These are phyloP conservation scores for Boleophthalmus pectinirostris DNA, from an alignment of 2,113 vertebrate species.

Conservation along the genomic window DNA sequence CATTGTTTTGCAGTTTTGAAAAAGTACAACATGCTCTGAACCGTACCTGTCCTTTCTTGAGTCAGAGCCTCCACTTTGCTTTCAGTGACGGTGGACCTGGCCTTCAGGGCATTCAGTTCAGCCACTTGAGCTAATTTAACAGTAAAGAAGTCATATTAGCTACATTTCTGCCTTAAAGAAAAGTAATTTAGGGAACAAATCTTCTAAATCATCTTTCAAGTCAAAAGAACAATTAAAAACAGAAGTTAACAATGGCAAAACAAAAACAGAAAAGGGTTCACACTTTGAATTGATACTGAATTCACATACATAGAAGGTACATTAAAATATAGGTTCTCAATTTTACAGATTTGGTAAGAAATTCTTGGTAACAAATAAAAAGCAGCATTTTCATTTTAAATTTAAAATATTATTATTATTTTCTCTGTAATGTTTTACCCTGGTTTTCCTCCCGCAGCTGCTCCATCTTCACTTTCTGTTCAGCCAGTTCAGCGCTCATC, in stretches of 20 bases:
- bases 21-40: not conserved
- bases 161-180: not conserved
- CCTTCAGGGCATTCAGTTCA: not conserved
- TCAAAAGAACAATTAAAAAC: not conserved
- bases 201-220: not conserved
- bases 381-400: too few species aligned
- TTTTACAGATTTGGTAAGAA: too few species aligned
- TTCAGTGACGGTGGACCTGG: not conserved
- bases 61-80: not conserved
- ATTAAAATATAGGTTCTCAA: too few species aligned
- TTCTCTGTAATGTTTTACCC: not conserved
- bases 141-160: not conserved
- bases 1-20: not conserved
- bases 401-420: too few species aligned
- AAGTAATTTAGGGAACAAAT: not conserved
- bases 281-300: too few species aligned
- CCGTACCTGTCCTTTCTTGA: not conserved
- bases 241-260: not conserved
- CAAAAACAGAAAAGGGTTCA: not conserved
- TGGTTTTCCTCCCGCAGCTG: not conserved
- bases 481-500: not conserved
- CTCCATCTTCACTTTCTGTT: not conserved
- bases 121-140: not conserved
- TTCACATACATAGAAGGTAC: too few species aligned
- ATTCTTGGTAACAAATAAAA: not conserved